Evolutionary conservation across 2,797 vertebrate species (phyloP), one percentile per base, ranked within the genome.

Genomic region (Lagorchestes hirsutus): DNA sequence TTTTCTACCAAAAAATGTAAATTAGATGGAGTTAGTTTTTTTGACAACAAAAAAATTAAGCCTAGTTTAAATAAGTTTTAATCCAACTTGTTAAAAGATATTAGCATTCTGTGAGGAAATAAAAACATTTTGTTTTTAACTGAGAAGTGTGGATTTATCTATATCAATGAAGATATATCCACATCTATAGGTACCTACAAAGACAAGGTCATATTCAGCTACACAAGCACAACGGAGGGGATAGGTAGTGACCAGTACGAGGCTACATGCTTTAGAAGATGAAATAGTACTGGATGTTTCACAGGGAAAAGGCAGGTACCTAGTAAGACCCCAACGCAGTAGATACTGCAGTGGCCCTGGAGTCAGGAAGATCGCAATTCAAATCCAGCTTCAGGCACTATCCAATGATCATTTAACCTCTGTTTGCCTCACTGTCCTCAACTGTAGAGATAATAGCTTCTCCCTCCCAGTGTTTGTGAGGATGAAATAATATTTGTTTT

Each of bases 391-490:
- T 95, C 95, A 92, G 40, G 74, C 90, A 57, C 56, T 54, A 90
- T n/a, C 55, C 59, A 55, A 90, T 90, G 1, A 11, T 91, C 92
- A 95, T 34, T 94, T 67, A 95, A 74, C 67, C 62, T 94, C 92
- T 24, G 52, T 74, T 95, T 95, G 94, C 94, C 87, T 93, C 96
- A 92, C 62, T 93, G 93, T 95, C 91, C 93, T 93, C 96, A 94
- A 93, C 52, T 27, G 24, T 96, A 95, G 4, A 92, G 94, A 94
- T 95, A 96, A 96, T 94, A 94, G 94, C 22, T 46, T 2, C 74
- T 87, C n/a, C 8, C 13, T 87, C 9, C 40, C 74, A 46, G 22
- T 24, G 18, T 82, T 40, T 82, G 67, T 40, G 40, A 87, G 24
- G 74, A 87, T 46, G 67, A 82, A 10, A 27, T 40, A 74, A 67